Evolutionary conservation across 1,140 invertebrate species (phyloP), one percentile per base, ranked within the genome.

Genomic region (Trichonephila clavata): DNA sequence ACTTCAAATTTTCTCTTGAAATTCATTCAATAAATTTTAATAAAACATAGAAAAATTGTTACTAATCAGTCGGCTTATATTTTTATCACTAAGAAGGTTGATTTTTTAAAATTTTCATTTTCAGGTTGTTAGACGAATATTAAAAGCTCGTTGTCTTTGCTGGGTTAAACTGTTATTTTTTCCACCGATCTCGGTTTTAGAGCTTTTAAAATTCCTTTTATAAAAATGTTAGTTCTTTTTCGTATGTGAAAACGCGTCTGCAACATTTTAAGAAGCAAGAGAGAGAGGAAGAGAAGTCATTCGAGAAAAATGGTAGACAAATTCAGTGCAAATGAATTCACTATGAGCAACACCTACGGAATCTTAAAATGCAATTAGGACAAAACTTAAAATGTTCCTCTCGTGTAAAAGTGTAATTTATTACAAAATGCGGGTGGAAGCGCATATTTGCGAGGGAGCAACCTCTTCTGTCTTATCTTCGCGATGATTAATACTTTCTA

Each of bases 301-400:
- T 24, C 27, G 5, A 32, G n/a, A 71, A 71, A 71, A 71, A 71
- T 14, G 16, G 68, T n/a, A 32, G 24, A 14, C 24, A 71, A 71
- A 71, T 6, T 71, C 24, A 27, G n/a, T 18, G 43, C 81, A 84
- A 84, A 59, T 57, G 57, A 84, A 84, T 84, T 57, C 81, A n/a
- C 81, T 43, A n/a, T 6, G 81, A 57, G 43, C 71, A 92, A 86
- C 83, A 92, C 90, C 90, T 92, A 91, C 81, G 50, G 80, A 92
- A 86, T 92, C 83, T 92, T 86, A 92, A 92, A 92, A 86, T 50
- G 86, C 92, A 93, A 87, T 93, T 93, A 93, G 68, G 43, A 84
- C 90, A 92, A 86, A 92, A 92, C 90, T 92, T 92, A 71, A 86
- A 92, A 86, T 59, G 39, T 71, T 60, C 61, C 83, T 93, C 81